A percentile compares a stretch with the other conserved stretches of the same genome.
phyloP scores from a whole-genome alignment of 2,113 vertebrate species.

The Megaceryle maxima region DNA sequence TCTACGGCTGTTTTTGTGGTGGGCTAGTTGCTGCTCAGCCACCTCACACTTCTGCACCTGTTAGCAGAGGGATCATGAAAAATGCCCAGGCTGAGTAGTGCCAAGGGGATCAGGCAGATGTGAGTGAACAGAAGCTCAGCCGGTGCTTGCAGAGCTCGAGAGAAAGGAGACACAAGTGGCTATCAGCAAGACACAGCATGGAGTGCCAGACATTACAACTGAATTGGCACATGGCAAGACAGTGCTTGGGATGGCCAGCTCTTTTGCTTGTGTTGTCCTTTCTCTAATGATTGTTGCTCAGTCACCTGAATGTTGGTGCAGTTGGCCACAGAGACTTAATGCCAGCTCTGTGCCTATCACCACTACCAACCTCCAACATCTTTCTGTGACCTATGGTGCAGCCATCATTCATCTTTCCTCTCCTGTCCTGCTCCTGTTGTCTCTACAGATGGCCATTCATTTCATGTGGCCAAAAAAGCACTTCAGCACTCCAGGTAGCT shows the following conservation, averaged over 20 bases:
- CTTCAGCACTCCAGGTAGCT: conserved; percentile 2
- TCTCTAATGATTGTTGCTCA: neutral
- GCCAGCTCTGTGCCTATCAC: neutral
- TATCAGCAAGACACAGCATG: neutral
- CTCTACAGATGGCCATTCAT: conserved; percentile 38
- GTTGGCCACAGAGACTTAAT: neutral
- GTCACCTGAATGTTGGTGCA: conserved; percentile 38
- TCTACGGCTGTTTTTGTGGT: neutral
- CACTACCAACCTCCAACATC: neutral
- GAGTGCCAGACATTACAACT: conserved; percentile 12
- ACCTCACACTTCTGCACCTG: neutral
- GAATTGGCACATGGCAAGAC: neutral
- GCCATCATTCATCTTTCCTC: neutral
- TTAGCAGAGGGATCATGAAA: neutral
- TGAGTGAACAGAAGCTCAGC: conserved; percentile 30
- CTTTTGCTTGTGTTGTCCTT: neutral
- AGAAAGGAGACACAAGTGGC: conserved; percentile 14
- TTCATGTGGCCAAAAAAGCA: neutral
- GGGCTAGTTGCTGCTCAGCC: neutral
- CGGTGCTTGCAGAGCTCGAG: neutral
- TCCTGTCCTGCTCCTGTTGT: conserved; percentile 27
- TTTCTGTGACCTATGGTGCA: neutral
- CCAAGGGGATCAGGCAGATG: conserved; percentile 36
- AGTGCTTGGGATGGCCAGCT: neutral
- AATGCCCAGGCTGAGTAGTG: neutral